Evolutionary conservation across 2,113 vertebrate species (phyloP).

Genomic region (Oncorhynchus masou): DNA sequence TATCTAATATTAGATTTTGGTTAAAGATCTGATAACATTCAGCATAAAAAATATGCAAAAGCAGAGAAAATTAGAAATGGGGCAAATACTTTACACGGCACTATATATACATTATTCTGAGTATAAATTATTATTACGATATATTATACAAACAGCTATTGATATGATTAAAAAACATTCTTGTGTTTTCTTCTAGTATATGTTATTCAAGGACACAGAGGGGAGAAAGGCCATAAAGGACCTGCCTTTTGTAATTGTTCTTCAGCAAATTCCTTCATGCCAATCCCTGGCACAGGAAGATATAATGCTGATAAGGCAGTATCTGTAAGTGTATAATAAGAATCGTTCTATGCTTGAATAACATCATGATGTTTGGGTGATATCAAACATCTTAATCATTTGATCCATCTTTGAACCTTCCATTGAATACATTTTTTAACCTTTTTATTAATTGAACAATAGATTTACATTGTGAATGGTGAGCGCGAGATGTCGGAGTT

Average conservation of each 20-base stretch:
- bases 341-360: too few relatives aligned
- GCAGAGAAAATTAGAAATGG: too few relatives aligned
- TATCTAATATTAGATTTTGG: too few relatives aligned
- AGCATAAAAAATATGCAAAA: too few relatives aligned
- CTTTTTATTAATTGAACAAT: background rate
- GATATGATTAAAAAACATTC: background rate
- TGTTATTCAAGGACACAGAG: conserved; percentile 27
- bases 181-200: conserved; percentile 29
- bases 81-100: too few relatives aligned
- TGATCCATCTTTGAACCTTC: background rate
- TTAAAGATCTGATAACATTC: too few relatives aligned
- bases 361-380: too few relatives aligned
- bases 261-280: conserved; percentile 6
- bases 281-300: background rate
- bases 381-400: background rate
- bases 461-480: conserved; percentile 26
- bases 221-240: conserved; percentile 13
- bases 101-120: too few relatives aligned
- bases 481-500: conserved; percentile 31
- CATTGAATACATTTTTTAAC: background rate
- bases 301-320: background rate
- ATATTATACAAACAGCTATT: too few relatives aligned
- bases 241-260: conserved; percentile 17
- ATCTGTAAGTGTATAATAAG: conserved; percentile 23
- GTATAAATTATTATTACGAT: too few relatives aligned